These are phyloP conservation scores for Octomys mimax DNA, from an alignment of 2,797 vertebrate genomes.

Conservation along the genomic window DNA sequence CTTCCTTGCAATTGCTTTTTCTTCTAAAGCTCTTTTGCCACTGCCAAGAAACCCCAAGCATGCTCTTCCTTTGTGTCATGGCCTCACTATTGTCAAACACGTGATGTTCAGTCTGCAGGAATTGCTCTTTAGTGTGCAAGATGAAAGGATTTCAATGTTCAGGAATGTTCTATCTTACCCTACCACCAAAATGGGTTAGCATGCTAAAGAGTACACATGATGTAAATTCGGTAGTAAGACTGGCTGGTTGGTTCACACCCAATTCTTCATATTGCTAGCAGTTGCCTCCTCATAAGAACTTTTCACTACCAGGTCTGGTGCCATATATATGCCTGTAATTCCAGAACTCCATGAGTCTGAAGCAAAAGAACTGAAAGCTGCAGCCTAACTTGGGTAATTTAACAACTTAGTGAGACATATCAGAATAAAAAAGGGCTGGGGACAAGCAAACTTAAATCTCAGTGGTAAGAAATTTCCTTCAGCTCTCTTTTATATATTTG, in stretches of 20 bases:
- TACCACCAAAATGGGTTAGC: slow-evolving; percentile 52
- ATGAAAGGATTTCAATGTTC: slow-evolving; percentile 58
- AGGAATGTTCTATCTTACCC: slow-evolving; percentile 51
- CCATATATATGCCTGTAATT: background rate
- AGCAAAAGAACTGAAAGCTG: background rate
- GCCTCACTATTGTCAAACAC: slow-evolving; percentile 39
- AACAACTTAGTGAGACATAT: background rate
- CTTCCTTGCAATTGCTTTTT: slow-evolving; percentile 64
- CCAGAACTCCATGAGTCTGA: background rate
- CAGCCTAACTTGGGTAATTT: background rate
- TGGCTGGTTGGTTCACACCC: background rate
- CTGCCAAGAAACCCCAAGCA: slow-evolving; percentile 56
- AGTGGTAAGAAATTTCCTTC: background rate
- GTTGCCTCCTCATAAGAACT: background rate
- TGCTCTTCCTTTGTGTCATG: slow-evolving; percentile 41
- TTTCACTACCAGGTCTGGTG: background rate
- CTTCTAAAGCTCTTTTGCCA: background rate
- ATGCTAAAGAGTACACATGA: slow-evolving; percentile 34
- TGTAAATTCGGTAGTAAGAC: slow-evolving; percentile 29
- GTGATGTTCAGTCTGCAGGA: slow-evolving; percentile 24
- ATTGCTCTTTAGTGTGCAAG: slow-evolving; percentile 49
- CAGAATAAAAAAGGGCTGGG: background rate
- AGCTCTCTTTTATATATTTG: background rate
- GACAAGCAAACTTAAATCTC: background rate
- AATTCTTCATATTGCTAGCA: slow-evolving; percentile 8